Conservation (phyloP, 2,113 vertebrate genomes). For the Antigone vipio region DNA sequence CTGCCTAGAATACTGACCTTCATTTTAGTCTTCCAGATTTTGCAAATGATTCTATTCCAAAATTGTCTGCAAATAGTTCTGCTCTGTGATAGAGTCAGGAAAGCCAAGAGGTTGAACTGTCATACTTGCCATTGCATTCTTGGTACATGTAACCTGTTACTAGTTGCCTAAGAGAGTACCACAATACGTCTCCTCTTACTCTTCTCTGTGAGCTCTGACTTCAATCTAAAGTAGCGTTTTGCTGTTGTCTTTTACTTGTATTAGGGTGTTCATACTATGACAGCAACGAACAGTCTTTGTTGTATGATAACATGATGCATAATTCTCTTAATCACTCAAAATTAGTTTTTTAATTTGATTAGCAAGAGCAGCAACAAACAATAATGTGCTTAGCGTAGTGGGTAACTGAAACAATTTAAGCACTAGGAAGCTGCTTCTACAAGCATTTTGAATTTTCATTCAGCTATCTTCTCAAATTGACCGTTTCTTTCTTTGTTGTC, state of each 20-base stretch:
- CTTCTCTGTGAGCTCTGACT: background rate
- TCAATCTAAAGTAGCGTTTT: background rate
- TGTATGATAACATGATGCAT: background rate
- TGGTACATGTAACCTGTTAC: background rate
- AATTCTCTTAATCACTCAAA: background rate
- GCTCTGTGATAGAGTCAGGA: background rate
- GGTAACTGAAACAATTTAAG: background rate
- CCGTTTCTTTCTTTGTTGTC: conserved; percentile 29
- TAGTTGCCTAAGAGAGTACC: background rate
- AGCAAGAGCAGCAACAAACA: background rate
- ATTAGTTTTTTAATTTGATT: conserved; percentile 7
- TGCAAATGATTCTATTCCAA: background rate
- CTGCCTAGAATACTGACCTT: background rate
- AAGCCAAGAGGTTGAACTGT: background rate
- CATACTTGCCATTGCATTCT: accelerated
- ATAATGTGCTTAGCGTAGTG: background rate
- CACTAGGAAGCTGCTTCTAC: background rate
- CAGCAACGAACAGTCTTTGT: background rate
- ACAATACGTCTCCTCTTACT: background rate
- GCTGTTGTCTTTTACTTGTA: background rate
- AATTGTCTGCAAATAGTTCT: background rate
- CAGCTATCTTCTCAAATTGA: conserved; percentile 14
- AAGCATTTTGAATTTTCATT: background rate
- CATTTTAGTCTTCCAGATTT: background rate
- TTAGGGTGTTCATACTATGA: background rate